Evolutionary conservation across 2,113 vertebrate genomes (phyloP).

Genomic region (Leucopsar rothschildi): DNA sequence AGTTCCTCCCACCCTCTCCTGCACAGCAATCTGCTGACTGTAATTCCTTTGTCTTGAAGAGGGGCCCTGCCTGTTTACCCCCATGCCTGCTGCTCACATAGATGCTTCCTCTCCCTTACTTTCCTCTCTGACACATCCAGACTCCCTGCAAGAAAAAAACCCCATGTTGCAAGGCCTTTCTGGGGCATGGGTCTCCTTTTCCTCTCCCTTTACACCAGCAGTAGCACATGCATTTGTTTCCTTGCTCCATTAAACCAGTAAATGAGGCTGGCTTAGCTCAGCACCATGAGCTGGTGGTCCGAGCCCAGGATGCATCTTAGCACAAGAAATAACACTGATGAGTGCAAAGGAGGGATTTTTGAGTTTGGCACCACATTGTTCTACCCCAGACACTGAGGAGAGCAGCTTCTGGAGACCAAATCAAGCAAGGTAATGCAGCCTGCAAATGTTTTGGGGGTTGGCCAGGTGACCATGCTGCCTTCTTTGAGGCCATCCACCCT

Average conservation of each 20-base stretch:
- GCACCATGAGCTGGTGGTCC: background rate
- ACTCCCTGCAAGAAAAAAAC: background rate
- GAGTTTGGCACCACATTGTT: conserved; percentile 20
- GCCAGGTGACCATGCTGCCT: conserved; percentile 48
- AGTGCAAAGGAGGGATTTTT: background rate
- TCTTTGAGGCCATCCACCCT: conserved; percentile 35
- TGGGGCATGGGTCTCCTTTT: background rate
- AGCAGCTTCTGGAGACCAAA: conserved; percentile 6
- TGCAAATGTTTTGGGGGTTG: conserved; percentile 33
- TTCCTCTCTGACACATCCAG: background rate
- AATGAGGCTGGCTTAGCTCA: conserved; percentile 34
- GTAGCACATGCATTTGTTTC: background rate
- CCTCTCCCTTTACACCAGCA: background rate
- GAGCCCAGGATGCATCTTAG: background rate
- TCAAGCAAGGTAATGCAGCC: conserved; percentile 26
- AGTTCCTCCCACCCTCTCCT: background rate
- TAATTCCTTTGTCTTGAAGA: background rate
- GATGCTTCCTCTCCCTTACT: background rate
- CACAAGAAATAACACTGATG: background rate
- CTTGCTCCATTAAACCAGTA: conserved; percentile 37
- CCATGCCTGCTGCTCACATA: background rate
- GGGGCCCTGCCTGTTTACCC: background rate
- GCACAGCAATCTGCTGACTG: background rate
- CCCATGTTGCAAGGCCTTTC: background rate
- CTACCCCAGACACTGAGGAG: conserved; percentile 6